Evolutionary conservation across 2,888 invertebrate genomes (phyloP), one percentile per base, ranked within the genome.

Genomic region (Amphipoea oculea): DNA sequence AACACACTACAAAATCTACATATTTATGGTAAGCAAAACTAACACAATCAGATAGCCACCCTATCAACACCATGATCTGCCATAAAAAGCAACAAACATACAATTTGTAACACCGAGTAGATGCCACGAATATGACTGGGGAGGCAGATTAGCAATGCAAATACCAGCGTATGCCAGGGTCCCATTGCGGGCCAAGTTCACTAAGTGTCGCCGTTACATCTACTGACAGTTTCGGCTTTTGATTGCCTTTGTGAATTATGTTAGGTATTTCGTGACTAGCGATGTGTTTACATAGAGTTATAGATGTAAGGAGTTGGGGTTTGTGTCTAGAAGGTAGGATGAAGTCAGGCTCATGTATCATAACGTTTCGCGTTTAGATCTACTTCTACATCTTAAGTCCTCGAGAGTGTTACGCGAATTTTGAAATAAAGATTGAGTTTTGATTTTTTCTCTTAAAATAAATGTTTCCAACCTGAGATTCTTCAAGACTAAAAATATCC

Each of bases 71-170:
- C 82, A 82, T 85, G 82, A 82, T 78, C 86, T 67, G 73, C 70
- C 76, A 86, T 85, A 79, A 84, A 81, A 86, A 85, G 82, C 70
- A 87, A 85, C 88, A 87, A 82, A 87, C 79, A 86, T 81, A 85
- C 84, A 86, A 86, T 84, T 86, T 78, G 81, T 84, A 78, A 83
- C 86, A 86, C 76, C 74, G 63, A 81, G 65, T 81, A 76, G 77
- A 86, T 76, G 85, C 45, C 83, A 82, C 82, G 89, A 89, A 89
- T 89, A 89, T 89, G 89, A 87, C 85, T 86, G 82, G 82, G 73
- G 72, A 63, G 82, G 77, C 73, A 76, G 89, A 91, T 91, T 91
- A 90, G 91, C 91, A 91, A 89, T 91, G 91, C 91, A 91, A 91
- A 91, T 91, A 83, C 45, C 70, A 73, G 76, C 80, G 76, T 81